Conservation (phyloP, 2,888 invertebrate species). For the Nematopogon swammerdamellus region DNA sequence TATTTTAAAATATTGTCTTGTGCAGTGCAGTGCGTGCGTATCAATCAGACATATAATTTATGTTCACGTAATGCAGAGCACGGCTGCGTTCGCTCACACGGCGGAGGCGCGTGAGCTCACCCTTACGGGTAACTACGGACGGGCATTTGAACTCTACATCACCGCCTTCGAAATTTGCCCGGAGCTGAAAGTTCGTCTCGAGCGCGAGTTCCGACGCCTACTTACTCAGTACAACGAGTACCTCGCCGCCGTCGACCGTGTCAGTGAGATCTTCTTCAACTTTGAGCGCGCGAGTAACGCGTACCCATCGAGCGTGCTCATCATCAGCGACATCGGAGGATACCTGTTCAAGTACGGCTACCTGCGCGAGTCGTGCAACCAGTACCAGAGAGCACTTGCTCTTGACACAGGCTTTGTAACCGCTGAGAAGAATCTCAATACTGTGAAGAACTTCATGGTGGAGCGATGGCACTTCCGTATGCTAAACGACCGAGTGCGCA, state of each 20-base stretch:
- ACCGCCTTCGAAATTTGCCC: conserved; percentile 25
- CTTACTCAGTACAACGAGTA: conserved; percentile 22
- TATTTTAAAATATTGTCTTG: too few relatives aligned
- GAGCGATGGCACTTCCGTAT: conserved; percentile 82
- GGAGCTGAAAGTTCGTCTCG: conserved; percentile 17
- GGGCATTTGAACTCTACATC: conserved; percentile 30
- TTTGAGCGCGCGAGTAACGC: conserved; percentile 23
- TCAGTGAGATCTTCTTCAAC: conserved; percentile 29
- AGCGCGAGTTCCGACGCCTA: conserved; percentile 26
- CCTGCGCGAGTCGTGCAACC: conserved; percentile 52
- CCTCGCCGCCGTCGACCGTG: conserved; percentile 18
- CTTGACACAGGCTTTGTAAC: conserved; percentile 48
- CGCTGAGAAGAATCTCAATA: conserved; percentile 65
- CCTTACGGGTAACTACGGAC: conserved; percentile 19
- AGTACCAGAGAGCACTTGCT: conserved; percentile 52
- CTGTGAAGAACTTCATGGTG: conserved; percentile 64
- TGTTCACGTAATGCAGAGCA: not conserved
- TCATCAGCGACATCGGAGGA: conserved; percentile 35
- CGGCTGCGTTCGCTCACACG: conserved; percentile 13
- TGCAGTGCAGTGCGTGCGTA: too few relatives aligned
- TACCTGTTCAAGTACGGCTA: conserved; percentile 50
- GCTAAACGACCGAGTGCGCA: conserved; percentile 72
- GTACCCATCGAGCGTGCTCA: conserved; percentile 26
- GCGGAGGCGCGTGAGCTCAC: conserved; percentile 22
- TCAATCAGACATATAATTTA: too few relatives aligned